These are phyloP conservation scores for Siphlonurus alternatus DNA, from an alignment of 2,888 invertebrate genomes.

Conservation along the genomic window DNA sequence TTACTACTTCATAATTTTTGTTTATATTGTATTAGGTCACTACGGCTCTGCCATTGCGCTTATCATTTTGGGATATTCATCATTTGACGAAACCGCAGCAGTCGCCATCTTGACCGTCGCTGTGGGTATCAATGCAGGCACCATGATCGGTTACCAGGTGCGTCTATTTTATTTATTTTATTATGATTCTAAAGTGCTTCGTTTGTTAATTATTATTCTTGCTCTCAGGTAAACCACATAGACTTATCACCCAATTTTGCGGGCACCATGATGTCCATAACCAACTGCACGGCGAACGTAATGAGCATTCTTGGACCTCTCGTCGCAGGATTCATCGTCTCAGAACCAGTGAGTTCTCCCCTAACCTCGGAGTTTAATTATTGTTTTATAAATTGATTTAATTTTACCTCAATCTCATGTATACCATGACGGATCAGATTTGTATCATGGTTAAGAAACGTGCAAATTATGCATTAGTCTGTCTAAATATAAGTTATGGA, in stretches of 20 bases:
- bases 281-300: slow-evolving; percentile 28
- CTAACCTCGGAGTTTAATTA: too few relatives aligned
- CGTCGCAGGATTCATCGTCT: slow-evolving; percentile 24
- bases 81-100: slow-evolving; percentile 17
- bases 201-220: neutral
- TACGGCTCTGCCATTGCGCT: slow-evolving; percentile 31
- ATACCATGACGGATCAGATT: too few relatives aligned
- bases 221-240: slow-evolving; percentile 30
- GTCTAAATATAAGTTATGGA: too few relatives aligned
- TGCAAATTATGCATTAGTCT: too few relatives aligned
- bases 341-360: too few relatives aligned
- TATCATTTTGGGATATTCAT: slow-evolving; percentile 21
- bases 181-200: neutral
- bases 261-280: slow-evolving; percentile 32
- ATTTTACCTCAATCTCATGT: too few relatives aligned
- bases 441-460: too few relatives aligned
- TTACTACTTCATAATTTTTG: slow-evolving; percentile 9
- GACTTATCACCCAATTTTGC: slow-evolving; percentile 33
- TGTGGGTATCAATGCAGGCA: slow-evolving; percentile 18
- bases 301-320: slow-evolving; percentile 28
- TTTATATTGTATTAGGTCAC: slow-evolving; percentile 10
- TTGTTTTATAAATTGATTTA: too few relatives aligned
- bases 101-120: slow-evolving; percentile 22
- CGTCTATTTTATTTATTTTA: neutral
- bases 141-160: slow-evolving; percentile 9